phyloP scores from a whole-genome alignment of 2,113 vertebrate genomes.

The Hassar affinis region DNA sequence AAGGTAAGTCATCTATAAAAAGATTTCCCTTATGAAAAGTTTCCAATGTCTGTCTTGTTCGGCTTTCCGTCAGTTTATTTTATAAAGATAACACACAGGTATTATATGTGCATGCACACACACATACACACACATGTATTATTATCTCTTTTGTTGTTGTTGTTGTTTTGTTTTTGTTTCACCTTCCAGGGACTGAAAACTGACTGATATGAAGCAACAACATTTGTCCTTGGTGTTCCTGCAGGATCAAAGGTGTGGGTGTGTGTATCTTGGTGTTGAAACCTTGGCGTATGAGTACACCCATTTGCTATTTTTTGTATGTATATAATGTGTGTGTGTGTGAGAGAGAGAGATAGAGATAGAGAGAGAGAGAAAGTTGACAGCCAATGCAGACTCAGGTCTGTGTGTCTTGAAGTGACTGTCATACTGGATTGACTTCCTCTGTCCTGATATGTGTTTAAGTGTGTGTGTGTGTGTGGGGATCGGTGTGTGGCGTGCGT shows the following conservation, averaged over 20 bases:
- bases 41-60: neutral
- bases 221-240: conserved; percentile 27
- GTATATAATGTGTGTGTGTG: conserved; percentile 23
- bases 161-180: conserved; percentile 15
- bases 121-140: neutral
- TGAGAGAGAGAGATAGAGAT: too few relatives aligned
- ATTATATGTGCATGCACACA: neutral
- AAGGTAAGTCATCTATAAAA: neutral
- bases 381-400: conserved; percentile 83
- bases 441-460: conserved; percentile 73
- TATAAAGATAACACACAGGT: neutral
- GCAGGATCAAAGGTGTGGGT: conserved; percentile 38
- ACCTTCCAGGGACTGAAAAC: conserved; percentile 41
- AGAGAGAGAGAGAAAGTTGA: conserved; percentile 63
- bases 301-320: conserved; percentile 32
- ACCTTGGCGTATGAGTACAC: neutral
- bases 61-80: neutral
- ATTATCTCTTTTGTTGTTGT: neutral
- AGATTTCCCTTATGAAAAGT: neutral
- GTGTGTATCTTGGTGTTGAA: conserved; percentile 18
- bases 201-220: conserved; percentile 42
- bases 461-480: conserved; percentile 71
- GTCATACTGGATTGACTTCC: conserved; percentile 95
- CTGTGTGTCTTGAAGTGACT: conserved; percentile 94
- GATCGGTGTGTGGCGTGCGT: conserved; percentile 64